These are phyloP conservation scores for Pseudochirops corinnae DNA, from an alignment of 2,797 vertebrate genomes.

Conservation along the genomic window DNA sequence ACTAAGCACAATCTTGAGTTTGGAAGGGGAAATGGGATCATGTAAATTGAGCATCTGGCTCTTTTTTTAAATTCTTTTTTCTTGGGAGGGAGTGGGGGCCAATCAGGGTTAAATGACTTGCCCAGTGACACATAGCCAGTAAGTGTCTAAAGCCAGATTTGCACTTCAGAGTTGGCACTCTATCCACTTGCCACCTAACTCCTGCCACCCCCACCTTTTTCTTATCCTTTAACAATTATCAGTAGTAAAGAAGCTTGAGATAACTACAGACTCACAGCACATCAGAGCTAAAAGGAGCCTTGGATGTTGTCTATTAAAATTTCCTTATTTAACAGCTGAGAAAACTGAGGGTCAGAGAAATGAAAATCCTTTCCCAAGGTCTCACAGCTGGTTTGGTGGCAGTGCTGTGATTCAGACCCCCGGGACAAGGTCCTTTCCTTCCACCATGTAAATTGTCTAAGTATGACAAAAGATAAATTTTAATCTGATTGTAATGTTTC, in stretches of 20 bases:
- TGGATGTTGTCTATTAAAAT: not conserved
- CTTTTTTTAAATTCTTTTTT: not conserved
- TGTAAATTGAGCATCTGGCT: not conserved
- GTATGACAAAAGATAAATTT: not conserved
- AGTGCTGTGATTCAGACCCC: not conserved
- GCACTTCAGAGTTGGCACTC: not conserved
- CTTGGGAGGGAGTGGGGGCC: too few species aligned
- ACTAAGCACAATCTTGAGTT: not conserved
- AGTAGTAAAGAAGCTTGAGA: not conserved
- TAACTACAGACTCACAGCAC: not conserved
- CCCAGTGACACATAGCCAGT: too few species aligned
- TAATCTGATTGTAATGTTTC: not conserved
- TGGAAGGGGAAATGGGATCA: not conserved
- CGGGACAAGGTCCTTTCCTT: not conserved
- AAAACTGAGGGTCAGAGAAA: not conserved
- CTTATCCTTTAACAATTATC: not conserved
- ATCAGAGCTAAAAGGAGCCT: too few species aligned
- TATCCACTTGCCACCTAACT: not conserved
- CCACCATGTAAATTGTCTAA: not conserved
- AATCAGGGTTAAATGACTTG: too few species aligned
- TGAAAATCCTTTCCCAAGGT: not conserved
- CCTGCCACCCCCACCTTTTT: not conserved
- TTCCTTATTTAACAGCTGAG: not conserved
- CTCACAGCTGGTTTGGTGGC: conserved; percentile 8
- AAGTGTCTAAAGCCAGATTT: not conserved